Evolutionary conservation across 2,113 vertebrate genomes (phyloP).

Genomic region (Hyperopisus bebe): DNA sequence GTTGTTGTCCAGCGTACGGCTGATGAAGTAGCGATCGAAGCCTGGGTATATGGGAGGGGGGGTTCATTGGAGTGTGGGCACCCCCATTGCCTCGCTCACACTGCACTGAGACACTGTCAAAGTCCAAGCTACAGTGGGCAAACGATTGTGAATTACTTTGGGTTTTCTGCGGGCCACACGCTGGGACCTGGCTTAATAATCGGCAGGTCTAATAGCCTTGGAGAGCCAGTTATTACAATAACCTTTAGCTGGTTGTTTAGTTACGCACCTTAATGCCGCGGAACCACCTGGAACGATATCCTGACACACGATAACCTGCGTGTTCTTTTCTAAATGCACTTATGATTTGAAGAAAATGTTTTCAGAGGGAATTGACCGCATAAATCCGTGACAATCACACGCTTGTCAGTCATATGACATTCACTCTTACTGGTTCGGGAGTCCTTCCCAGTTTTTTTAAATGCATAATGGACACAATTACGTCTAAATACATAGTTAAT

Average conservation of each 20-base stretch:
- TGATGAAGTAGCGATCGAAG: conserved; percentile 92
- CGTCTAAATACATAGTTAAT: neutral
- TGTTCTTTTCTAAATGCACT: neutral
- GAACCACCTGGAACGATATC: neutral
- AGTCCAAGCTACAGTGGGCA: neutral
- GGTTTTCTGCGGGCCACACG: neutral
- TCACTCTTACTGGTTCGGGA: neutral
- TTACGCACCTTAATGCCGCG: neutral
- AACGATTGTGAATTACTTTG: neutral
- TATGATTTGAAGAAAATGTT: neutral
- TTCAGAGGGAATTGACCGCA: neutral
- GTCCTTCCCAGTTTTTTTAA: neutral
- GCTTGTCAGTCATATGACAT: neutral
- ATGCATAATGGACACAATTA: neutral
- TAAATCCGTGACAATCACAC: neutral
- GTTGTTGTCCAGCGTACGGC: conserved; percentile 91
- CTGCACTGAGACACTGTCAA: neutral
- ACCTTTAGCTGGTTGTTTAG: neutral
- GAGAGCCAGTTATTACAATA: neutral
- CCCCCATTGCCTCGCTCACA: neutral
- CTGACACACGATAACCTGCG: neutral
- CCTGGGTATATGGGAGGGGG: conserved; percentile 51
- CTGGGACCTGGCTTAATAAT: neutral
- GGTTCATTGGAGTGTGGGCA: neutral
- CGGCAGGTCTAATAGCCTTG: neutral